Evolutionary conservation across 2,797 vertebrate species (phyloP).

Genomic region (Enteromius fasciolatus): DNA sequence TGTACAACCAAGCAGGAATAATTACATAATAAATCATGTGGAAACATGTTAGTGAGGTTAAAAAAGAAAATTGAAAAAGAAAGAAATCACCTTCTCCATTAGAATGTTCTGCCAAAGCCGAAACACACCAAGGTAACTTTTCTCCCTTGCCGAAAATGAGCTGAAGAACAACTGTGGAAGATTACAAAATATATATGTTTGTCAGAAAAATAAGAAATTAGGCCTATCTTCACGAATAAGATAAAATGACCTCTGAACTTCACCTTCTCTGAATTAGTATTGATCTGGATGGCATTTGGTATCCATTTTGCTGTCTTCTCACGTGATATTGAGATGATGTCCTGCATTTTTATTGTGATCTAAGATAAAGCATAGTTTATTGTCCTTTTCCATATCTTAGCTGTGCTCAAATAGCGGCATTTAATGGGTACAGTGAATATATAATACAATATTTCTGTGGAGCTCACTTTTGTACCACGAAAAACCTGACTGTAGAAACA

Average conservation of each 20-base stretch:
- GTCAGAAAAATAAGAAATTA: background rate
- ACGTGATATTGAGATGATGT: constrained; percentile 85
- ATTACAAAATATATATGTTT: background rate
- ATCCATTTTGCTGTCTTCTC: constrained; percentile 93
- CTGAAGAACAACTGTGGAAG: constrained; percentile 87
- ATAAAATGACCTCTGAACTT: background rate
- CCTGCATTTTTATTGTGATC: constrained; percentile 86
- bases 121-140: constrained; percentile 88
- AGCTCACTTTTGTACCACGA: constrained; percentile 88
- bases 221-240: background rate
- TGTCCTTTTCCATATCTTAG: background rate
- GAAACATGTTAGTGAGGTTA: background rate
- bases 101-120: constrained; percentile 93
- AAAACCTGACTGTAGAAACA: constrained; percentile 98
- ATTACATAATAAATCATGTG: background rate
- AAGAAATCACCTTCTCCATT: constrained; percentile 83
- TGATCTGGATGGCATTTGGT: constrained; percentile 93
- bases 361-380: constrained; percentile 61
- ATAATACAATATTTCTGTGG: background rate
- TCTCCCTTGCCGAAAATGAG: constrained; percentile 90
- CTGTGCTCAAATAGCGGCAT: background rate
- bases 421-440: background rate
- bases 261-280: constrained; percentile 87
- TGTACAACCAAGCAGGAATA: background rate
- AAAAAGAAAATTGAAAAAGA: background rate